Evolutionary conservation across 2,113 vertebrate genomes (phyloP).

Genomic region (Poicephalus gulielmi): DNA sequence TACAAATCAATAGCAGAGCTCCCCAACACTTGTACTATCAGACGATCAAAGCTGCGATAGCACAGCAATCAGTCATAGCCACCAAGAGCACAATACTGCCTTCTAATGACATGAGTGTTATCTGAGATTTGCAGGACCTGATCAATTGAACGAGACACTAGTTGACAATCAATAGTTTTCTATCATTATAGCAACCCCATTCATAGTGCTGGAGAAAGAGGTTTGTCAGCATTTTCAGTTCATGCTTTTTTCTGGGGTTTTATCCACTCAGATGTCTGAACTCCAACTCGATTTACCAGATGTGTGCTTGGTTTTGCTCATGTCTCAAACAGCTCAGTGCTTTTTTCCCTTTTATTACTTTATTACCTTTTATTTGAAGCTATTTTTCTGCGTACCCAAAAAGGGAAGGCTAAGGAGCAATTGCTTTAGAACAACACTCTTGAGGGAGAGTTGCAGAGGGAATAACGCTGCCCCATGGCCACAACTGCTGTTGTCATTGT

Average conservation of each 20-base stretch:
- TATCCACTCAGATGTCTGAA: neutral
- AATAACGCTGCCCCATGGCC: neutral
- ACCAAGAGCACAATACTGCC: slow-evolving; percentile 76
- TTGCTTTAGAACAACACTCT: neutral
- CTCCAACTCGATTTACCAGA: neutral
- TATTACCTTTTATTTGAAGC: neutral
- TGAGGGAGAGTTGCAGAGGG: neutral
- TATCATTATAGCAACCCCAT: slow-evolving; percentile 42
- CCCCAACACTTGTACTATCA: slow-evolving; percentile 73
- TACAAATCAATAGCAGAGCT: slow-evolving; percentile 74
- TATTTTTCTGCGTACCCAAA: neutral
- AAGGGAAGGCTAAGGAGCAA: neutral
- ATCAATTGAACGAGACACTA: slow-evolving; percentile 45
- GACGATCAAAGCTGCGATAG: slow-evolving; percentile 77
- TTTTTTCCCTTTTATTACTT: neutral
- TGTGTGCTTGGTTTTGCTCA: neutral
- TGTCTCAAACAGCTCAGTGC: neutral
- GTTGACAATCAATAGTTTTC: slow-evolving; percentile 65
- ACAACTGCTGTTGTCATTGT: neutral
- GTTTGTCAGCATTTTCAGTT: slow-evolving; percentile 60
- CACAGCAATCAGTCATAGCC: slow-evolving; percentile 73
- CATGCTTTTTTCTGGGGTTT: neutral
- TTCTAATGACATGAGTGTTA: slow-evolving; percentile 67
- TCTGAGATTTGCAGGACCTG: slow-evolving; percentile 66
- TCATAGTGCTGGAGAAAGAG: slow-evolving; percentile 19